Conservation (phyloP, 1,140 invertebrate genomes). For the Scaptomyza pallida region DNA sequence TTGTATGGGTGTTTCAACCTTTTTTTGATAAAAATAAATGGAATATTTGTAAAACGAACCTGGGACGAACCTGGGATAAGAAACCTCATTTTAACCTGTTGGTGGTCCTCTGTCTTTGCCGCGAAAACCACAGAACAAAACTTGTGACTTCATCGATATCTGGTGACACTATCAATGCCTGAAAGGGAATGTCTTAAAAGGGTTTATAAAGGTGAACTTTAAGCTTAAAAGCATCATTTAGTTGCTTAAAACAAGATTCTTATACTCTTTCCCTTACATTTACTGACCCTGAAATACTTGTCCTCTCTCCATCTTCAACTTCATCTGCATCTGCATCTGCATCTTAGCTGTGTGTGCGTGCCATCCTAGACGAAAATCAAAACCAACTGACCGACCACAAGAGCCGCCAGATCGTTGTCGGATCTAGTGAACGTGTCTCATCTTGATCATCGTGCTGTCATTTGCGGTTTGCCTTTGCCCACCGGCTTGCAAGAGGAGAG, state of each 20-base stretch:
- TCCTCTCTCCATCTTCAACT: not conserved
- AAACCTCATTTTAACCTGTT: not conserved
- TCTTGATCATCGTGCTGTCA: conserved; percentile 69
- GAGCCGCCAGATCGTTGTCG: conserved; percentile 51
- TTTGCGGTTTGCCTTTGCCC: conserved; percentile 61
- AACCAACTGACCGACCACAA: conserved; percentile 13
- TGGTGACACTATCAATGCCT: conserved; percentile 10
- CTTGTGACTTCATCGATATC: conserved; percentile 4
- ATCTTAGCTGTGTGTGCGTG: conserved; percentile 53
- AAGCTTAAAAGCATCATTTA: not conserved
- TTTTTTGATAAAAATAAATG: conserved; percentile 73
- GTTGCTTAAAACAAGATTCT: too few relatives aligned
- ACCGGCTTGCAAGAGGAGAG: conserved; percentile 55
- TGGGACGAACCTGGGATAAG: not conserved
- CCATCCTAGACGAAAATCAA: conserved; percentile 41
- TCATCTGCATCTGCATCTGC: not conserved
- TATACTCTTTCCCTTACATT: too few relatives aligned
- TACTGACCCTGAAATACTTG: too few relatives aligned
- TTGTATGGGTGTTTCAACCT: conserved; percentile 69
- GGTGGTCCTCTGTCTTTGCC: conserved; percentile 18
- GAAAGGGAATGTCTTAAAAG: not conserved
- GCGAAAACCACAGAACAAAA: conserved; percentile 24
- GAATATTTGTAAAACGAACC: conserved; percentile 59
- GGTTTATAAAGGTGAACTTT: not conserved
- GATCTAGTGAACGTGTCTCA: conserved; percentile 51